A percentile compares a stretch with the other conserved stretches of the same genome.
Evolutionary conservation across 2,797 vertebrate species (phyloP).

Genomic region (Smutsia gigantea): DNA sequence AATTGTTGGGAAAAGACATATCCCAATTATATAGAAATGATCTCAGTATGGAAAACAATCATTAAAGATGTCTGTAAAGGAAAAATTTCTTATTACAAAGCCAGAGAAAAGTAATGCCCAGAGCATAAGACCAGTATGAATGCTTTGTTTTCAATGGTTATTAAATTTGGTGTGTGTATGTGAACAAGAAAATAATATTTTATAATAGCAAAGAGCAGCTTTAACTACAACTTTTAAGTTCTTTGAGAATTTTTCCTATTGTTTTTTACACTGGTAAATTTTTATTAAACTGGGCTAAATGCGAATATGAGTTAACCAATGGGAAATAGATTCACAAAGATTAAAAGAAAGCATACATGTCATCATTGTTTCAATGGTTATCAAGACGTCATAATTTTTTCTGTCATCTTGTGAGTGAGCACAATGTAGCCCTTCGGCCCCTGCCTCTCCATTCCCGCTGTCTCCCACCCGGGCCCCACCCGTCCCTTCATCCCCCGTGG

Average conservation of each 20-base stretch:
- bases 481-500: conserved; percentile 75
- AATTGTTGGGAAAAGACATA: neutral
- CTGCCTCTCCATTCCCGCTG: conserved; percentile 76
- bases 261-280: neutral
- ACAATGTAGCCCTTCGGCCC: conserved; percentile 76
- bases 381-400: neutral
- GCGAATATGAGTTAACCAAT: neutral
- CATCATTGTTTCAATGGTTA: neutral
- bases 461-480: conserved; percentile 76
- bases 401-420: neutral
- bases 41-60: neutral
- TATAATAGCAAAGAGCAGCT: neutral
- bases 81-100: neutral
- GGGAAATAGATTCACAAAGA: neutral
- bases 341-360: neutral
- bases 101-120: neutral
- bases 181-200: conserved; percentile 1
- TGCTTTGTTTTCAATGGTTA: neutral
- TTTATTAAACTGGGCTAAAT: neutral
- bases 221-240: neutral
- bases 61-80: neutral
- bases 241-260: neutral
- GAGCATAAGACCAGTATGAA: neutral
- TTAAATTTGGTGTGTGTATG: neutral
- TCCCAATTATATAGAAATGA: neutral